Percentiles rank a stretch among this genome's conserved stretches.
Evolutionary conservation across 2,888 invertebrate genomes (phyloP).

Genomic region (Rhagonycha lutea): DNA sequence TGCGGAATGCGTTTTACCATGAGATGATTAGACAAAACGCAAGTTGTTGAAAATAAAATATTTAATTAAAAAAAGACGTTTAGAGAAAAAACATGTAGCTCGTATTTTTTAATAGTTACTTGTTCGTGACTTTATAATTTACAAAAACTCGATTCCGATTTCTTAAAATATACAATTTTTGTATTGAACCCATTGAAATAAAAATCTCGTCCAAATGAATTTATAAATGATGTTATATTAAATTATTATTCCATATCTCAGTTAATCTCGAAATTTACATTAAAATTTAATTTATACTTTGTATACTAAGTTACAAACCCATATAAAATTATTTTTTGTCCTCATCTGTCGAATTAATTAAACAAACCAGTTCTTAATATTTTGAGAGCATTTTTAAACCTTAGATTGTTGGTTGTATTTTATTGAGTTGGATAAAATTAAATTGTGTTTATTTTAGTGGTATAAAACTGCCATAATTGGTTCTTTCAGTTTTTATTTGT

Average conservation of each 20-base stretch:
- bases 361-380: conserved; percentile 3
- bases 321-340: background rate
- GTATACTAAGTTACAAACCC: background rate
- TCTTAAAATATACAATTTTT: background rate
- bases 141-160: background rate
- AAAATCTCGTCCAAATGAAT: background rate
- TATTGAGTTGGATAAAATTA: background rate
- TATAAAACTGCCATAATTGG: conserved; percentile 9
- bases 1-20: background rate
- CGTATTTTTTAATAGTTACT: background rate
- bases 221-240: background rate
- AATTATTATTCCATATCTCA: background rate
- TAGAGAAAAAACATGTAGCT: background rate
- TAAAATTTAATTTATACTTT: background rate
- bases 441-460: background rate
- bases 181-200: background rate
- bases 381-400: background rate
- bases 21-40: background rate
- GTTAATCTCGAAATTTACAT: background rate
- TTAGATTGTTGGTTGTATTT: background rate
- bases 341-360: conserved; percentile 2
- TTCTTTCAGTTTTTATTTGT: conserved; percentile 7
- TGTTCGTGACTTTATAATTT: background rate
- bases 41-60: background rate
- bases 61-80: background rate